These are phyloP conservation scores for Ardeotis arabs DNA, from an alignment of 2,113 vertebrate genomes.

Conservation along the genomic window DNA sequence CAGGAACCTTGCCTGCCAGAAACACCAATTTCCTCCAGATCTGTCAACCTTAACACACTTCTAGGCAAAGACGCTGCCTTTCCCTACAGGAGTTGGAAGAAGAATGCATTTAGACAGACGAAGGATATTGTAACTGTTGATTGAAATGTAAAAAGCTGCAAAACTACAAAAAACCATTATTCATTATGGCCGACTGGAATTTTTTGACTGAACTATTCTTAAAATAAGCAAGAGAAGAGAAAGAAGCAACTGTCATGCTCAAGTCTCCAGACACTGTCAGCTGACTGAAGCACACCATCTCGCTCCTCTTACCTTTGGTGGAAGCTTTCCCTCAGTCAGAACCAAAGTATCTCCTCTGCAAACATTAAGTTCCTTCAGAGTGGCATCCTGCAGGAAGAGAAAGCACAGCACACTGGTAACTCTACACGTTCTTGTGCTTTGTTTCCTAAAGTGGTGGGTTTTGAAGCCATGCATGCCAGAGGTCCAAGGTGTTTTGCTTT, in stretches of 20 bases:
- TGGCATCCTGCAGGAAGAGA: conserved; percentile 78
- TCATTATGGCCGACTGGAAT: neutral
- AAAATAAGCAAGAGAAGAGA: neutral
- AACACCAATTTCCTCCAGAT: neutral
- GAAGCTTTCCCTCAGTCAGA: conserved; percentile 86
- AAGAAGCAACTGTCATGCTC: neutral
- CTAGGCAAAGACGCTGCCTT: neutral
- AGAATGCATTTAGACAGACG: neutral
- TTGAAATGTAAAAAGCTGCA: neutral
- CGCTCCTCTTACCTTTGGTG: conserved; percentile 78
- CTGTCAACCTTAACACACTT: neutral
- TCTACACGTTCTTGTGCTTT: neutral
- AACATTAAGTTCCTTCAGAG: conserved; percentile 84
- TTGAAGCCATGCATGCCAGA: neutral
- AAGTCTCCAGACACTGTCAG: neutral
- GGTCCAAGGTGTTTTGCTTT: neutral
- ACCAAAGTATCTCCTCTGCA: conserved; percentile 85
- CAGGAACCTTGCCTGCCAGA: neutral
- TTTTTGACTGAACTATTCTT: neutral
- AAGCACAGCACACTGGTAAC: neutral
- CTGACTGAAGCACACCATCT: neutral
- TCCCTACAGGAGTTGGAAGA: neutral
- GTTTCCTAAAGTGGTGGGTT: neutral
- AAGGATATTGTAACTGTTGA: neutral
- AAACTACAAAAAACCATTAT: neutral